phyloP scores from a whole-genome alignment of 2,797 vertebrate genomes.

The Fratercula arctica region DNA sequence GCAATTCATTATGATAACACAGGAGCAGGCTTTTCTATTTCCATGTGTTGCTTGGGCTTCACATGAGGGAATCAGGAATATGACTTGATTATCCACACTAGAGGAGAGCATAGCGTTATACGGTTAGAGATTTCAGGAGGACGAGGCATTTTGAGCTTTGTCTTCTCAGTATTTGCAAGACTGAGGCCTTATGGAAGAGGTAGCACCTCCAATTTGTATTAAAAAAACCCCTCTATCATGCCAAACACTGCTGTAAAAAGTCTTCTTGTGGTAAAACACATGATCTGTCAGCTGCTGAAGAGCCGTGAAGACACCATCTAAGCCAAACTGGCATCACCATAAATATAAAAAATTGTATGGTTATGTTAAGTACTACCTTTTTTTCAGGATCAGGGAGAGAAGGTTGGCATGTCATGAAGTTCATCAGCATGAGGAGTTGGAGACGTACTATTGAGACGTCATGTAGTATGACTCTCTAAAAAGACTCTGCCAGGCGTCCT shows the following conservation, averaged over 20 bases:
- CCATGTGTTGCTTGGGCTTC: not conserved
- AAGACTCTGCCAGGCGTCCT: not conserved
- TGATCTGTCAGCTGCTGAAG: not conserved
- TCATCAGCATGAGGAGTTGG: not conserved
- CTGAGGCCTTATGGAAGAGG: not conserved
- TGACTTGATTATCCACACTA: not conserved
- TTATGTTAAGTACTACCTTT: not conserved
- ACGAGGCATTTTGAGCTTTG: not conserved
- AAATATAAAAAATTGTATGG: not conserved
- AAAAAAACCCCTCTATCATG: not conserved
- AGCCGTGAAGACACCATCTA: not conserved
- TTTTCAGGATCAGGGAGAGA: not conserved
- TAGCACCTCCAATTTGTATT: not conserved
- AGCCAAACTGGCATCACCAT: not conserved
- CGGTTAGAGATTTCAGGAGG: not conserved
- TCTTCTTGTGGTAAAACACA: not conserved
- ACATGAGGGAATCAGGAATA: not conserved
- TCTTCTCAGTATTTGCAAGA: not conserved
- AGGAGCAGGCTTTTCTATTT: not conserved
- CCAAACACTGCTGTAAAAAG: not conserved
- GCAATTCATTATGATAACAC: not conserved
- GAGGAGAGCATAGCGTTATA: not conserved
- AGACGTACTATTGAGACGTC: rapidly evolving
- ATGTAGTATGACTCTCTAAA: not conserved
- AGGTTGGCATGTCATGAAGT: not conserved